Evolutionary conservation across 2,888 invertebrate genomes (phyloP).

Genomic region (Zeuzera pyrina): DNA sequence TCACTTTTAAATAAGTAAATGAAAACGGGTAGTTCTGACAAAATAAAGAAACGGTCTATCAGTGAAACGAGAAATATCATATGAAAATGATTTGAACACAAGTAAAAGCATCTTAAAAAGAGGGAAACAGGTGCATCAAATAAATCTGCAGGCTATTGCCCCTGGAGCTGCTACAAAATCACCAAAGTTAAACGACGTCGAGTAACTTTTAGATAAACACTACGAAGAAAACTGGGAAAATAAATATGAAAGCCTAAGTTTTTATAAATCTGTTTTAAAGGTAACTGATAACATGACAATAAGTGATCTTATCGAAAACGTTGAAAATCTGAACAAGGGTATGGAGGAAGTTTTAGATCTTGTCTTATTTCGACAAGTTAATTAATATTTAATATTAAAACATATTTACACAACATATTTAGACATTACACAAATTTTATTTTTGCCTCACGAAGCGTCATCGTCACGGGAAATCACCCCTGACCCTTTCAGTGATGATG

Average conservation of each 20-base stretch:
- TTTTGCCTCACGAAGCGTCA: no score
- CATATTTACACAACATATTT: no score
- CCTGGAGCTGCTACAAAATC: not conserved
- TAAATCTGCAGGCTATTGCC: not conserved
- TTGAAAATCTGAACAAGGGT: conserved; percentile 1
- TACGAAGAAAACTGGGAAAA: conserved; percentile 4
- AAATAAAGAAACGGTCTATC: conserved; percentile 2
- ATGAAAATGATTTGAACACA: conserved; percentile 5
- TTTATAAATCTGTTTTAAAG: conserved; percentile 4
- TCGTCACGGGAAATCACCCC: no score
- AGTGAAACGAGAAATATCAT: conserved; percentile 6
- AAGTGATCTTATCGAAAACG: not conserved
- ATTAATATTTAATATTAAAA: conserved; percentile 1
- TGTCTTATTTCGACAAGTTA: conserved; percentile 1
- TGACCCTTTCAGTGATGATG: no score
- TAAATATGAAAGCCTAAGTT: conserved; percentile 2
- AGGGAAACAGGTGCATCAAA: conserved; percentile 2
- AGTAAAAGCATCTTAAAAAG: conserved; percentile 2
- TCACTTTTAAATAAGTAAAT: conserved; percentile 10
- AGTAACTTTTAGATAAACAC: conserved; percentile 5
- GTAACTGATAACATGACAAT: conserved; percentile 1
- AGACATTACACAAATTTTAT: not conserved
- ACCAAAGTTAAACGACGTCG: conserved; percentile 1
- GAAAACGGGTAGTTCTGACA: conserved; percentile 2
- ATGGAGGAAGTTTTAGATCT: conserved; percentile 9